Base-by-base conservation (phyloP, 2,113 vertebrate species). In the Eolophus roseicapilla region DNA sequence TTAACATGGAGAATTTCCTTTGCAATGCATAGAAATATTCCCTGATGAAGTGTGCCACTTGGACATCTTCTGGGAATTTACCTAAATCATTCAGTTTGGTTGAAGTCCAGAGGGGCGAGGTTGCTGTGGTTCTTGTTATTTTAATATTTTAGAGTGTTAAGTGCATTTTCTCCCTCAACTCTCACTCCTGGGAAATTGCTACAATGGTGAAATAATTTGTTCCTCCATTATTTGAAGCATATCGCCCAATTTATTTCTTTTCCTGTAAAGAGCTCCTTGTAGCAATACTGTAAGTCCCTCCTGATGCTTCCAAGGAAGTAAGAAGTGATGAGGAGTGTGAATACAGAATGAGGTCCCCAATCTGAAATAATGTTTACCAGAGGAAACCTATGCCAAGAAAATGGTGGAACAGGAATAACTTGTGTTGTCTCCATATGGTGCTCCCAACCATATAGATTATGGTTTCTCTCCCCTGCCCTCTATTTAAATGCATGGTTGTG, bases 171-270 rank as follows among this genome's bases (percentile, higher is more conserved):
- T 69, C 74, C 81, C 77, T 91, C 50, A 5, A 64, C 29, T 47
- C 43, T 68, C 47, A 62, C 93, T 89, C 93, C 73, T 19, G 62
- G 93, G 84, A 82, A 93, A 71, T 43, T 59, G 43, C 69, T 86
- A 60, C 95, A 92, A 91, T 82, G 81, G 41, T 91, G 94, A 92
- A 96, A 95, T 95, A 84, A 73, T 92, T 89, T 73, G 87, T 95
- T 95, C 86, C 93, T 92, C 71, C 76, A 86, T 83, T 94, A 86
- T 96, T 93, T 94, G 68, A 77, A 90, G 79, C 21, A 17, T 41
- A 82, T 93, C 91, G 67, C 81, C 62, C 74, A 92, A 91, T 92
- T 95, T 83, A 62, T 89, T 95, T 89, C 33, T 86, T 94, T 96
- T 95, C 74, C 74, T 82, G 89, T 94, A 95, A 96, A 93, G 5